Percentiles rank a stretch among this genome's conserved stretches.
These are phyloP conservation scores for Coreius guichenoti DNA, from an alignment of 2,797 vertebrate species.

Conservation along the genomic window DNA sequence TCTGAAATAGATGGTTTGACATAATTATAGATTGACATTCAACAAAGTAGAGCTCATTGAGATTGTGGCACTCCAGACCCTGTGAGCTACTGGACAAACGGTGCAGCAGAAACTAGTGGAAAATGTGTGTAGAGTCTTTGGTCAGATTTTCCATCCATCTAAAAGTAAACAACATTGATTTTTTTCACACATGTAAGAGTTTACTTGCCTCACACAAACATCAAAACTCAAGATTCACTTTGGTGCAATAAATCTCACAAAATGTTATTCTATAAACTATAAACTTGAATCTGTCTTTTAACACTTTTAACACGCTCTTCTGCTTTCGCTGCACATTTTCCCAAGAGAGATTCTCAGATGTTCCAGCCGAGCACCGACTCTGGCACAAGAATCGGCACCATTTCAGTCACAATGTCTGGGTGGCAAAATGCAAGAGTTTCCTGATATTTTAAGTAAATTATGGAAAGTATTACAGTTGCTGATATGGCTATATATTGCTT, in stretches of 20 bases:
- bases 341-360: neutral
- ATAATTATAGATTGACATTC: neutral
- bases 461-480: neutral
- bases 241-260: neutral
- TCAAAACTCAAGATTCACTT: neutral
- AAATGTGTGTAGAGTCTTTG: neutral
- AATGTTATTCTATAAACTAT: neutral
- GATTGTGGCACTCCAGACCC: neutral
- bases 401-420: neutral
- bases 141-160: slow-evolving; percentile 26
- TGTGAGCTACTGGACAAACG: neutral
- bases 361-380: neutral
- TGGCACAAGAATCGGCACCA: neutral
- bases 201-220: slow-evolving; percentile 6
- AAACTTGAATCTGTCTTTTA: neutral
- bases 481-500: neutral
- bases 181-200: slow-evolving; percentile 5
- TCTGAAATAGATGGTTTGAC: neutral
- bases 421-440: neutral
- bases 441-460: neutral
- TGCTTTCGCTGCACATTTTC: neutral
- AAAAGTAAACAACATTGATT: slow-evolving; percentile 12
- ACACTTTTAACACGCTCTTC: neutral
- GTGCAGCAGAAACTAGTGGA: neutral
- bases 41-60: neutral